A percentile compares a stretch with the other conserved stretches of the same genome.
Evolutionary conservation across 2,797 vertebrate genomes (phyloP).

Genomic region (Ctenopoma kingsleyae): DNA sequence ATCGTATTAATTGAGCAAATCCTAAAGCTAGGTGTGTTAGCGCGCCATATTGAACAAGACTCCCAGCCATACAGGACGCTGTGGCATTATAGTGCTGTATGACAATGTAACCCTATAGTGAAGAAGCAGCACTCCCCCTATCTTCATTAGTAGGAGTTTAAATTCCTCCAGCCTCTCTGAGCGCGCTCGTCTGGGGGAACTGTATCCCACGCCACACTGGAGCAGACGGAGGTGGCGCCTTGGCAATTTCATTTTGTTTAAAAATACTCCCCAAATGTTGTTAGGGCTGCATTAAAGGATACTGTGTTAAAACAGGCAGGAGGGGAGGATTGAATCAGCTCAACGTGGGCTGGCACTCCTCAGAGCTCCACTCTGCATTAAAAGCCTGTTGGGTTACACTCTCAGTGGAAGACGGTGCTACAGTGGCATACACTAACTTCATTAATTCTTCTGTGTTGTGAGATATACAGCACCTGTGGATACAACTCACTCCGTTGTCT

Average conservation of each 20-base stretch:
- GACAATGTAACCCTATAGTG: constrained; percentile 80
- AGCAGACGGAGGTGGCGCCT: constrained; percentile 92
- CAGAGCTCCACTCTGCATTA: constrained; percentile 89
- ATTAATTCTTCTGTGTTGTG: constrained; percentile 83
- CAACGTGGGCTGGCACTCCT: constrained; percentile 84
- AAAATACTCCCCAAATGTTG: constrained; percentile 98
- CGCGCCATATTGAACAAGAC: constrained; percentile 20
- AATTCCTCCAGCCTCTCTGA: constrained; percentile 81
- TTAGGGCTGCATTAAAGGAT: constrained; percentile 96
- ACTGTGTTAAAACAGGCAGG: constrained; percentile 92
- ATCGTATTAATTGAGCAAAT: constrained; percentile 10
- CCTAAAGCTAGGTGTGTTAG: neutral
- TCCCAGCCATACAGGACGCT: constrained; percentile 39
- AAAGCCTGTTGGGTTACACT: constrained; percentile 90
- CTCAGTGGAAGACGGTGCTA: constrained; percentile 86
- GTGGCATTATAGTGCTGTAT: constrained; percentile 67
- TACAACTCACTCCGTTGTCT: constrained; percentile 70
- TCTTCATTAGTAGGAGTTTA: constrained; percentile 82
- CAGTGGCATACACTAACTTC: constrained; percentile 79
- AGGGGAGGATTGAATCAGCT: constrained; percentile 88
- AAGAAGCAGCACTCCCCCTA: constrained; percentile 64
- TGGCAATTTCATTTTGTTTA: constrained; percentile 97
- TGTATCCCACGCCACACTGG: constrained; percentile 85
- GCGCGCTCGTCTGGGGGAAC: constrained; percentile 76
- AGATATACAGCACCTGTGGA: constrained; percentile 82